Percentiles rank a stretch among this genome's conserved stretches.
Evolutionary conservation across 2,113 vertebrate genomes (phyloP).

Genomic region (Melospiza melodia): DNA sequence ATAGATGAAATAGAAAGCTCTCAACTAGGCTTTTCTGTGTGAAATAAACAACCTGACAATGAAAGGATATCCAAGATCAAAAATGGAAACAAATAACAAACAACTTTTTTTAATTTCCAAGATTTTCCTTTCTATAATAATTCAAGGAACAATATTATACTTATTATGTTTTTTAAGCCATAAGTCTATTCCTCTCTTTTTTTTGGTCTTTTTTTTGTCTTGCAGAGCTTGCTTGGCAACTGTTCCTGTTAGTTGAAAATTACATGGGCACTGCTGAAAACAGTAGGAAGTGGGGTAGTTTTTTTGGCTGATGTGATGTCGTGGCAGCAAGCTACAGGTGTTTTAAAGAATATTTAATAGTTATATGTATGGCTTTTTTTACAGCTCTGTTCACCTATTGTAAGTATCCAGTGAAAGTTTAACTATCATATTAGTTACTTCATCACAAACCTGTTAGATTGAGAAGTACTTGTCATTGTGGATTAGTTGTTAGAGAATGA

Average conservation of each 20-base stretch:
- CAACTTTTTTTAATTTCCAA: not conserved
- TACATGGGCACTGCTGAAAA: constrained; percentile 41
- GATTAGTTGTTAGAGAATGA: constrained; percentile 53
- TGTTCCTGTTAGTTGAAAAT: constrained; percentile 44
- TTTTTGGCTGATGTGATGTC: not conserved
- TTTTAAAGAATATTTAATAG: constrained; percentile 30
- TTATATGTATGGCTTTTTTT: constrained; percentile 21
- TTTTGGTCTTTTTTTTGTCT: not conserved
- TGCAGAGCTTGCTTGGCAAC: constrained; percentile 51
- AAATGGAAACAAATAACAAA: not conserved
- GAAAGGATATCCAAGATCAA: not conserved
- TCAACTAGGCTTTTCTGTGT: constrained; percentile 18
- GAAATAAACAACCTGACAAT: constrained; percentile 29
- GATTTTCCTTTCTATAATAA: constrained; percentile 2
- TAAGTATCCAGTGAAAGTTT: constrained; percentile 40
- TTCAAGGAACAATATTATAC: constrained; percentile 16
- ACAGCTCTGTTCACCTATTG: constrained; percentile 3
- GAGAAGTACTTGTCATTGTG: constrained; percentile 37
- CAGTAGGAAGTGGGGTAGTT: constrained; percentile 13
- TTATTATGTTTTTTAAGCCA: not conserved
- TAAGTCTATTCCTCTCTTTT: not conserved
- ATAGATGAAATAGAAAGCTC: not conserved
- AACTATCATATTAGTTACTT: constrained; percentile 42
- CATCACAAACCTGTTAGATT: constrained; percentile 19
- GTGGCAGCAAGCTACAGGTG: constrained; percentile 22